Conservation (phyloP, 2,888 invertebrate species). For the Panorpa germanica region DNA sequence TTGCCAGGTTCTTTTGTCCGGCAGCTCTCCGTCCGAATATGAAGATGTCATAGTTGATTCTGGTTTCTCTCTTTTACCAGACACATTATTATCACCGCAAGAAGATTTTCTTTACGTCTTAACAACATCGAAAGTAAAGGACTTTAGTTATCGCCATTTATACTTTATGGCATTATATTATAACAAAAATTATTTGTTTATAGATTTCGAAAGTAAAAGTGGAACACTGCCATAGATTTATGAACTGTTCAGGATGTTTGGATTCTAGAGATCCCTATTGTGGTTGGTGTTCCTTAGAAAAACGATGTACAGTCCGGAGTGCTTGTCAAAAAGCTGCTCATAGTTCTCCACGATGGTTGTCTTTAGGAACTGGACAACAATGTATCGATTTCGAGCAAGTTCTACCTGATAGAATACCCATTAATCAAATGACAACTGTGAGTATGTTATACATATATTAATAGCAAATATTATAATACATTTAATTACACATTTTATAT, state of each 20-base stretch:
- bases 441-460: no score
- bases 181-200: conserved; percentile 18
- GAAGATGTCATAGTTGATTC: conserved; percentile 70
- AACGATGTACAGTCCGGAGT: conserved; percentile 74
- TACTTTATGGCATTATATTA: conserved; percentile 1
- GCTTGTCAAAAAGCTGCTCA: conserved; percentile 82
- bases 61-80: conserved; percentile 62
- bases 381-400: conserved; percentile 92
- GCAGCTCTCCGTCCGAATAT: conserved; percentile 60
- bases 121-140: conserved; percentile 47
- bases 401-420: conserved; percentile 73
- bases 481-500: no score
- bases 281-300: conserved; percentile 89
- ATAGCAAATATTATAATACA: no score
- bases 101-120: conserved; percentile 74
- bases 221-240: conserved; percentile 71
- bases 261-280: conserved; percentile 86
- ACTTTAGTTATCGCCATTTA: conserved; percentile 1
- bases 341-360: conserved; percentile 84
- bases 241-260: conserved; percentile 73
- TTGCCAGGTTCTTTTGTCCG: conserved; percentile 46
- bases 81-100: conserved; percentile 68
- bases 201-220: conserved; percentile 60
- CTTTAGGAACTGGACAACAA: conserved; percentile 78
- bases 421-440: conserved; percentile 65